Conservation (phyloP, 2,113 vertebrate genomes). For the cattle (Bos taurus) region ARS-UCD2.0 NC_037346.1:26211501-26212000, state of each 20-base stretch:
- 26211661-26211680: background rate
- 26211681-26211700: background rate
- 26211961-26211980: background rate
- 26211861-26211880: background rate
- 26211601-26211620: background rate
- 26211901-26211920: background rate
- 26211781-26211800: background rate
- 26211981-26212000: background rate
- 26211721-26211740: background rate
- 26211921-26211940: background rate
- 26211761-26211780: background rate
- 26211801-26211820: background rate
- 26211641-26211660: background rate
- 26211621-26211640: background rate
- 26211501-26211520: background rate
- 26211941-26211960: background rate
- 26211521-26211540: fast-evolving
- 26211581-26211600: background rate
- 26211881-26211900: background rate
- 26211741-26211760: background rate
- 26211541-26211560: background rate
- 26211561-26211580: background rate
- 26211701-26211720: background rate
- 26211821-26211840: background rate
- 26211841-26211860: background rate